A percentile compares a stretch with the other conserved stretches of the same genome.
These are phyloP conservation scores for Cheilosia pagana DNA, from an alignment of 2,888 invertebrate species.

Conservation along the genomic window DNA sequence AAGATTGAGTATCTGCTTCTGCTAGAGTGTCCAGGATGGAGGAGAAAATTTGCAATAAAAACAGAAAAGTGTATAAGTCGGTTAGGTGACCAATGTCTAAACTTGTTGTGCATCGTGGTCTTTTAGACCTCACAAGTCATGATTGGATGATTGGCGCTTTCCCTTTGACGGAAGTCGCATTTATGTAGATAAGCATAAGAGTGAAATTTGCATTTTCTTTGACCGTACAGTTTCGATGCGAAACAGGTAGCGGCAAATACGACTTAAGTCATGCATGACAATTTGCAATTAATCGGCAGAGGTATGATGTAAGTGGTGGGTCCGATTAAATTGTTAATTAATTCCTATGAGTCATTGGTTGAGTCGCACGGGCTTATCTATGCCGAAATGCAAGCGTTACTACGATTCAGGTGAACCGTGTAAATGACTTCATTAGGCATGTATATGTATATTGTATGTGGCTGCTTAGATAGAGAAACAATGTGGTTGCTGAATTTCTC, in stretches of 20 bases:
- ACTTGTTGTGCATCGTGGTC: constrained; percentile 8
- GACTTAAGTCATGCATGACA: background rate
- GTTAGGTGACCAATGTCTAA: constrained; percentile 33
- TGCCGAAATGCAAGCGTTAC: background rate
- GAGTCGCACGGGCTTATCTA: background rate
- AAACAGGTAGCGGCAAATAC: background rate
- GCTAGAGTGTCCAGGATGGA: background rate
- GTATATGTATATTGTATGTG: too few relatives aligned
- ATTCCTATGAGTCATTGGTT: background rate
- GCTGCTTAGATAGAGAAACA: too few relatives aligned
- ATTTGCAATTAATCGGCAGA: constrained; percentile 2
- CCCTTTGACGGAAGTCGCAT: constrained; percentile 60
- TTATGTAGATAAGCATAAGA: constrained; percentile 2
- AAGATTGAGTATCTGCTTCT: constrained; percentile 10
- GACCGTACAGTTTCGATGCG: background rate
- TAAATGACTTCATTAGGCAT: too few relatives aligned
- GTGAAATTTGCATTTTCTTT: constrained; percentile 42
- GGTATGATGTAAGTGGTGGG: constrained; percentile 23
- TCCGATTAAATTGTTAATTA: constrained; percentile 5
- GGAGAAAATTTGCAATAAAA: constrained; percentile 5
- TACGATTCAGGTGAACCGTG: too few relatives aligned
- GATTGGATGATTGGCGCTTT: constrained; percentile 42
- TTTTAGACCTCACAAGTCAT: constrained; percentile 5
- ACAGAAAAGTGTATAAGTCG: background rate
- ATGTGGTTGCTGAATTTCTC: too few relatives aligned